Percentiles rank a stretch among this genome's conserved stretches.
phyloP scores from a whole-genome alignment of 2,888 invertebrate genomes.

The Pachliopta kotzebuea region DNA sequence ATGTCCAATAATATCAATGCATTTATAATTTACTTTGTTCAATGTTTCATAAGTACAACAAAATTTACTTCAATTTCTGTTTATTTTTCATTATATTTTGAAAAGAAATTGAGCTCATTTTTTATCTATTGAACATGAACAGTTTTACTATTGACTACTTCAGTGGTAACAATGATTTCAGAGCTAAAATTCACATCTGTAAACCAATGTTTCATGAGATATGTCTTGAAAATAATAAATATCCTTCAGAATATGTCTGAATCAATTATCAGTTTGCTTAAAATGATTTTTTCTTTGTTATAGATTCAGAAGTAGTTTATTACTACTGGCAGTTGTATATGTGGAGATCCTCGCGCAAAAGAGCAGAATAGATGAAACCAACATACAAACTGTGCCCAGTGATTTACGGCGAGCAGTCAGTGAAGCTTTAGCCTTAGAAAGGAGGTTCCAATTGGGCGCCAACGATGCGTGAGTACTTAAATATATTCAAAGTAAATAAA shows the following conservation, averaged over 20 bases:
- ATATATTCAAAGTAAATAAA: not conserved
- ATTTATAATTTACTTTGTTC: not conserved
- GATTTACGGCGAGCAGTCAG: slow-evolving; percentile 68
- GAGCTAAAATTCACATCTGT: too few relatives aligned
- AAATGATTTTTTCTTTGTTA: slow-evolving; percentile 45
- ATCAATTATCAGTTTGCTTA: not conserved
- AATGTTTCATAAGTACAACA: not conserved
- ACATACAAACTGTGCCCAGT: slow-evolving; percentile 66
- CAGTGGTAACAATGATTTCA: too few relatives aligned
- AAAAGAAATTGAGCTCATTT: too few relatives aligned
- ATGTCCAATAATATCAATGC: not conserved
- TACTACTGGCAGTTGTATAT: slow-evolving; percentile 53
- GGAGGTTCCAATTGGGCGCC: slow-evolving; percentile 61
- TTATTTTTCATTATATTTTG: too few relatives aligned
- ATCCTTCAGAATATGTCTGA: too few relatives aligned
- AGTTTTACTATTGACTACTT: too few relatives aligned
- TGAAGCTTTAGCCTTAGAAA: slow-evolving; percentile 69
- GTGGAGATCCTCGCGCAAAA: slow-evolving; percentile 53
- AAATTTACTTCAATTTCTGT: not conserved
- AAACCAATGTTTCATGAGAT: too few relatives aligned
- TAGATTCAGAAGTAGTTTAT: slow-evolving; percentile 63
- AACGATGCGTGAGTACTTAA: slow-evolving; percentile 61
- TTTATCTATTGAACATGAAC: too few relatives aligned
- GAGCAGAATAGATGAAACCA: slow-evolving; percentile 56
- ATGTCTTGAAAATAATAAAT: too few relatives aligned